These are phyloP conservation scores for Poecilia wingei DNA, from an alignment of 2,797 vertebrate genomes.

Conservation along the genomic window DNA sequence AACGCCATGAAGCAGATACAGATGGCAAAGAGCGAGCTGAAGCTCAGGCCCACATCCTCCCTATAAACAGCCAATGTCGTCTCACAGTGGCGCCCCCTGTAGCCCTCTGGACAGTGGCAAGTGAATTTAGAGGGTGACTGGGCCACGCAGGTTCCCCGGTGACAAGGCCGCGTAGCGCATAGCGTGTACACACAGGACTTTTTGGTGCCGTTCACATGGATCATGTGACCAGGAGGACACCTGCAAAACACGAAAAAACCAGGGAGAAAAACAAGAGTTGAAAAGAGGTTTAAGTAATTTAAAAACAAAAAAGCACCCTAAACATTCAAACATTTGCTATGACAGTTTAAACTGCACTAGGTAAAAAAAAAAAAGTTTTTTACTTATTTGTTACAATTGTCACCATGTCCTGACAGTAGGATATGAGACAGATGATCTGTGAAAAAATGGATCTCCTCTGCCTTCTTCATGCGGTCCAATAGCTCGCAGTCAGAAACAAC, in stretches of 20 bases:
- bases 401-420: too few species aligned
- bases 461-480: too few species aligned
- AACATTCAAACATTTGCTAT: background rate
- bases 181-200: conserved; percentile 86
- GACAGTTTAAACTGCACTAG: background rate
- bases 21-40: conserved; percentile 91
- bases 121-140: conserved; percentile 86
- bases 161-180: conserved; percentile 86
- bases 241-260: conserved; percentile 57
- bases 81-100: conserved; percentile 86
- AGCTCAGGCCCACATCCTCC: conserved; percentile 88
- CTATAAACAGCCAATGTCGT: conserved; percentile 85
- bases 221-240: conserved; percentile 87
- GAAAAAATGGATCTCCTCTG: too few species aligned
- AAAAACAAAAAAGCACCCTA: background rate
- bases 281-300: background rate
- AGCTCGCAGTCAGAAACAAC: too few species aligned
- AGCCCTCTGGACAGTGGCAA: conserved; percentile 88
- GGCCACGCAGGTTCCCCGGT: conserved; percentile 86
- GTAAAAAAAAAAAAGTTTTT: background rate
- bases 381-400: too few species aligned
- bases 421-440: too few species aligned
- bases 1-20: conserved; percentile 91
- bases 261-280: background rate
- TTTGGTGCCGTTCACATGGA: conserved; percentile 83